Evolutionary conservation across 2,113 vertebrate genomes (phyloP).

Genomic region (Cebidichthys violaceus): DNA sequence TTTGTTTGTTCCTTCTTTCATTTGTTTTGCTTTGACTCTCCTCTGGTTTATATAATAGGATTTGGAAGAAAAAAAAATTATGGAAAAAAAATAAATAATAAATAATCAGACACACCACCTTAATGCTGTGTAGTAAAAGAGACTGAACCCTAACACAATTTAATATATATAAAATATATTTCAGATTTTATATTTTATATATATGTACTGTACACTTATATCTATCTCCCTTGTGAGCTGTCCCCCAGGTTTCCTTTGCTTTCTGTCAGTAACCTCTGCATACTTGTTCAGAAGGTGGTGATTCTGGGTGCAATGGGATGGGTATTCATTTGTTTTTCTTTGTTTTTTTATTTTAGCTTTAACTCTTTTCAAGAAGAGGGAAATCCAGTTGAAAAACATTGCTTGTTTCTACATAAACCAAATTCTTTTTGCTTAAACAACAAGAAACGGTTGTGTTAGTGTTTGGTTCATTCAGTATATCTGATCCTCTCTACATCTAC

Average conservation of each 20-base stretch:
- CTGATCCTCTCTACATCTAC: conserved; percentile 17
- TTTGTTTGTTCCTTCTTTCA: conserved; percentile 71
- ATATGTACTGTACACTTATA: conserved; percentile 78
- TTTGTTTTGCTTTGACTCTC: conserved; percentile 79
- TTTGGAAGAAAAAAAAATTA: conserved; percentile 58
- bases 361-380: conserved; percentile 87
- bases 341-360: conserved; percentile 87
- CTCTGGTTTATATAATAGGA: conserved; percentile 84
- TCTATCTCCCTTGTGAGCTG: conserved; percentile 73
- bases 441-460: conserved; percentile 74
- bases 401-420: conserved; percentile 93
- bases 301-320: conserved; percentile 59
- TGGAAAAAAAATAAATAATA: conserved; percentile 50
- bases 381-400: conserved; percentile 89
- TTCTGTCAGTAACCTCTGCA: conserved; percentile 71
- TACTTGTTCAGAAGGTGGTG: conserved; percentile 60
- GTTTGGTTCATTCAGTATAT: conserved; percentile 76
- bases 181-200: conserved; percentile 77
- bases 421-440: conserved; percentile 88
- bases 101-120: conserved; percentile 69
- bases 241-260: conserved; percentile 62
- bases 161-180: conserved; percentile 79
- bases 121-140: conserved; percentile 80
- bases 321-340: conserved; percentile 58
- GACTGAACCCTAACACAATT: conserved; percentile 76